Conservation (phyloP, 2,888 invertebrate species). For the Lycocerus yunnanus region DNA sequence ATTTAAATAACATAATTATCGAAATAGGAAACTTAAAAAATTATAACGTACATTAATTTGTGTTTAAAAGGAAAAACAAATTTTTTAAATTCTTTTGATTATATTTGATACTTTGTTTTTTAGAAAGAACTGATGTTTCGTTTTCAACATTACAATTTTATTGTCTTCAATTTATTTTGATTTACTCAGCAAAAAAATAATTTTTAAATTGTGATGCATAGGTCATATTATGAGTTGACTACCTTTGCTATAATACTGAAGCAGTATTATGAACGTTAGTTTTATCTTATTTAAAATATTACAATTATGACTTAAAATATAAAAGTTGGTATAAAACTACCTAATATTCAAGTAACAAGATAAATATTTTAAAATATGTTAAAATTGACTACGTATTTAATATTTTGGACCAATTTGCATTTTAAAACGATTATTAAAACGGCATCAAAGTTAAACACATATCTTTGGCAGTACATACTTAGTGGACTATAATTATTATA, state of each 20-base stretch:
- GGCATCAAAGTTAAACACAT: constrained; percentile 16
- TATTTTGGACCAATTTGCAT: neutral
- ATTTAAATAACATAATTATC: neutral
- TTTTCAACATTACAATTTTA: neutral
- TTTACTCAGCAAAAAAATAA: neutral
- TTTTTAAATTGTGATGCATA: neutral
- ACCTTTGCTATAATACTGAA: neutral
- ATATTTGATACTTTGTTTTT: neutral
- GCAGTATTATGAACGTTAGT: neutral
- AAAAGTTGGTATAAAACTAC: constrained; percentile 1
- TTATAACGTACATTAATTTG: neutral
- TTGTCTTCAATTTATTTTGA: neutral
- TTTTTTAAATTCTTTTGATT: neutral
- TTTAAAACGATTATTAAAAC: constrained; percentile 9
- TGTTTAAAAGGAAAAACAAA: neutral
- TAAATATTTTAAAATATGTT: neutral
- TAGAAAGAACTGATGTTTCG: neutral
- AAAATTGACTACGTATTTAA: neutral
- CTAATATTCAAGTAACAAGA: neutral
- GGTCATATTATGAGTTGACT: neutral
- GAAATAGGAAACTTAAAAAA: neutral
- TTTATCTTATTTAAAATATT: neutral
- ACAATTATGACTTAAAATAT: neutral
- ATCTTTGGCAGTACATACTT: constrained; percentile 32
- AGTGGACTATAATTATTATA: constrained; percentile 18